Evolutionary conservation across 2,113 vertebrate genomes (phyloP), one percentile per base, ranked within the genome.

Genomic region (Puffinus mauretanicus): DNA sequence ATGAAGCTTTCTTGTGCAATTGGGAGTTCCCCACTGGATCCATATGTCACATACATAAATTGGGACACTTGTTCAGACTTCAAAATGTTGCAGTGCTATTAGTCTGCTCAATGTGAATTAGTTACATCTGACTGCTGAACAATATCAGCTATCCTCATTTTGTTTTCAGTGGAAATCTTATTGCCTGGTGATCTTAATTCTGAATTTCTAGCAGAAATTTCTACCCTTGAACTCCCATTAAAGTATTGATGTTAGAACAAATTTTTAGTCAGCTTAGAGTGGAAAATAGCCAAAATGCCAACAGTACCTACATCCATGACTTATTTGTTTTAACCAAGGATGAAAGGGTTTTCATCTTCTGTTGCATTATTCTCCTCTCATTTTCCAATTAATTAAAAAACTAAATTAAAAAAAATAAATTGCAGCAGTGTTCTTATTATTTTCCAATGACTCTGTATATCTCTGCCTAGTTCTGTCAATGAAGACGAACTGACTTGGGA

Each of bases 1-100:
- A 93, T 67, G 71, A 97, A 88, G 46, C 30, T 97, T 97, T 93
- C 40, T 80, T 62, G 21, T 73, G 81, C 54, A 94, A 82, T 47
- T 94, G 77, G 82, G 65, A 86, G 60, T 46, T 97, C 60, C 79
- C 60, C 62, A 46, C 67, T 25, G 62, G 88, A 94, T 90, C 85
- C 52, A 55, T 94, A 83, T 81, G 73, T 94, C 81, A 93, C 52
- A 85, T 62, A 54, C 40, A 66, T 85, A 95, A 95, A 86, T 46
- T 13, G 18, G 20, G 73, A 88, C 73, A 77, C 46, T 55, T 91
- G 51, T 47, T 94, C 87, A 97, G 49, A 72, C 55, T 88, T 94
- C 29, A 62, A 92, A 95, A 84, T 44, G 55, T 54, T 64, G 11
- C 58, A 90, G 40, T 81, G 20, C 9, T 86, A 34, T 78, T 69